These are phyloP conservation scores for Drosophila parvula DNA, from an alignment of 1,140 invertebrate genomes.

Conservation along the genomic window DNA sequence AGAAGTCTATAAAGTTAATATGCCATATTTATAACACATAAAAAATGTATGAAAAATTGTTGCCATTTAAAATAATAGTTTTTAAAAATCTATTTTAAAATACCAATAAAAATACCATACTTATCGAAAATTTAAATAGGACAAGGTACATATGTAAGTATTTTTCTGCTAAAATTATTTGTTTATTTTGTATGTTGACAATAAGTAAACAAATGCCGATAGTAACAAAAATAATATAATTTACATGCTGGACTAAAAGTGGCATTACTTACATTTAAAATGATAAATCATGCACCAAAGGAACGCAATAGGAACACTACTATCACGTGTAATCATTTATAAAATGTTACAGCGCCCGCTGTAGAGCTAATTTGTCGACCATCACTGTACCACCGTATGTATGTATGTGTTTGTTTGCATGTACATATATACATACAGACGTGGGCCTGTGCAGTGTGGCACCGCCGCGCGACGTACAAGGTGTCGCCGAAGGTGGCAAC, in stretches of 20 bases:
- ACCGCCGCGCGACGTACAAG: constrained; percentile 49
- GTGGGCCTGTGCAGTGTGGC: constrained; percentile 58
- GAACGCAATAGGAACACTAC: not conserved
- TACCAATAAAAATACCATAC: not conserved
- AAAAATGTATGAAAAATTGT: too few species aligned
- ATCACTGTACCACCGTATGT: constrained; percentile 20
- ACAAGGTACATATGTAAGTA: not conserved
- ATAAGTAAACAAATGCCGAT: not conserved
- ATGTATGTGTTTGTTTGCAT: not conserved
- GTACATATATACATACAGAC: not conserved
- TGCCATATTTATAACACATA: not conserved
- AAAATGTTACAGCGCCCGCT: not conserved
- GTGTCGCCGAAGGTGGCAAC: constrained; percentile 52
- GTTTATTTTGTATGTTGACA: not conserved
- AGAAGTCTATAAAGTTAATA: too few species aligned
- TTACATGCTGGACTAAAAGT: not conserved
- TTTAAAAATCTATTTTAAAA: not conserved
- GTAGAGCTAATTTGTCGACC: constrained; percentile 2
- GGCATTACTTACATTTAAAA: not conserved
- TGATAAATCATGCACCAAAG: not conserved
- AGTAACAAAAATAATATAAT: not conserved
- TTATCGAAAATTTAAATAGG: not conserved
- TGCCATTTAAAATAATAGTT: not conserved
- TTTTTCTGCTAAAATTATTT: not conserved
- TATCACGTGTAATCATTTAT: not conserved